Conservation (phyloP, 2,113 vertebrate genomes). For the Esox niger region DNA sequence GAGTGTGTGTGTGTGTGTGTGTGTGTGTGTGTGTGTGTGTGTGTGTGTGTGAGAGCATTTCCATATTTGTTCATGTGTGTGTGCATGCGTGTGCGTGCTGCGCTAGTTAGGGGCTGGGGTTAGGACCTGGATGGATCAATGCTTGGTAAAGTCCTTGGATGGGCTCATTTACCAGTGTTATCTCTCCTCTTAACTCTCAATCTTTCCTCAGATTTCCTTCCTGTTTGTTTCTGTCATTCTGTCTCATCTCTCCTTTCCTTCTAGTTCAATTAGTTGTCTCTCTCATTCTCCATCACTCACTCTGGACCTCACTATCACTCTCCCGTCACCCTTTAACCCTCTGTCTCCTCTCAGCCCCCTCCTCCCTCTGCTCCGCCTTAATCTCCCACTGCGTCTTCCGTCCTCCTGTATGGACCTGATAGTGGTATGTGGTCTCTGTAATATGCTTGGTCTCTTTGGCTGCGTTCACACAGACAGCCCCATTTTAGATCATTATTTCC, state of each 20-base stretch:
- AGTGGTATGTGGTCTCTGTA: no score
- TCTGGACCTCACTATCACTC: not conserved
- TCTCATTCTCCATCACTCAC: constrained; percentile 14
- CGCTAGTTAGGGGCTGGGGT: not conserved
- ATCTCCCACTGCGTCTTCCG: not conserved
- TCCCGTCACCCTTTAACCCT: not conserved
- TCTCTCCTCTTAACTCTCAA: constrained; percentile 17
- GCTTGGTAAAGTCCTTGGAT: constrained; percentile 9
- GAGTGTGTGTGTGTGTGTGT: constrained; percentile 3
- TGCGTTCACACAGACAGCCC: no score
- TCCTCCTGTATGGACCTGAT: no score
- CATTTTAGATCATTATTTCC: no score
- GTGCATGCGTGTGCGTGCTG: not conserved
- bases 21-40: constrained; percentile 2
- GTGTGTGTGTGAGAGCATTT: not conserved
- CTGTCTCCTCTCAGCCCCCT: constrained; percentile 2
- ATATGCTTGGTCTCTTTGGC: no score
- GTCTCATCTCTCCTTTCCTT: not conserved
- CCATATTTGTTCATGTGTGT: not conserved
- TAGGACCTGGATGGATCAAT: not conserved
- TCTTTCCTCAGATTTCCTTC: constrained; percentile 18
- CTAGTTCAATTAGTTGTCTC: constrained; percentile 28
- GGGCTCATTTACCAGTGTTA: constrained; percentile 35
- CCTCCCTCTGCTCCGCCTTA: not conserved
- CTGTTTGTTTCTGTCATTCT: constrained; percentile 27